phyloP scores from a whole-genome alignment of 92 coral and sea anemone species.

The Desmophyllum pertusum region DNA sequence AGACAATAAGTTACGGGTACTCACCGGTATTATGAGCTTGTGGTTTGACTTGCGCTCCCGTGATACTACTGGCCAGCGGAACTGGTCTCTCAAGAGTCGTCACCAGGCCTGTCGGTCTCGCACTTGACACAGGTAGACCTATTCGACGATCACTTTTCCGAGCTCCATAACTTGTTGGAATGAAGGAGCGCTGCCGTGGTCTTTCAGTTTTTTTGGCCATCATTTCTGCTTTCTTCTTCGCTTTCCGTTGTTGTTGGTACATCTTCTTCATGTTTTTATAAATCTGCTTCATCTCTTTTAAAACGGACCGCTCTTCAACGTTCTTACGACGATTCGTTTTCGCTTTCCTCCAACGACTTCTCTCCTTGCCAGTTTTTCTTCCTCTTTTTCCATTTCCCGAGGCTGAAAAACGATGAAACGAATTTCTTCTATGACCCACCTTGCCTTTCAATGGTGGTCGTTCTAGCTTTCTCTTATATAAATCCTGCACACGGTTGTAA shows the following conservation, averaged over 20 bases:
- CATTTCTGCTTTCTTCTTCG: slow-evolving; percentile 5
- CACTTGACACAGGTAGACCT: neutral
- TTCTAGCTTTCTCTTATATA: slow-evolving; percentile 30
- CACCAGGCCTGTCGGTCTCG: neutral
- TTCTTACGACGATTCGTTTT: slow-evolving; percentile 21
- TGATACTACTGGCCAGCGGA: slow-evolving; percentile 11
- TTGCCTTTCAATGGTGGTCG: slow-evolving; percentile 5
- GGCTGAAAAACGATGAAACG: neutral
- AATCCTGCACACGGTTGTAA: slow-evolving; percentile 55
- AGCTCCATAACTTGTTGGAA: slow-evolving; percentile 8
- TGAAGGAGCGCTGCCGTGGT: slow-evolving; percentile 18
- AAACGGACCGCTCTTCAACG: slow-evolving; percentile 52
- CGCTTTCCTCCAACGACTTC: slow-evolving; percentile 3
- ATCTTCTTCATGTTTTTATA: slow-evolving; percentile 75
- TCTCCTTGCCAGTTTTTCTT: slow-evolving; percentile 2
- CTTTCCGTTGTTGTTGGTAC: slow-evolving; percentile 36
- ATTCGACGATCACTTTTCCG: neutral
- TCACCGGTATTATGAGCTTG: slow-evolving; percentile 13
- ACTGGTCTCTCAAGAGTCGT: neutral
- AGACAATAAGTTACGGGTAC: slow-evolving; percentile 36
- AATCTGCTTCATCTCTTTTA: slow-evolving; percentile 70
- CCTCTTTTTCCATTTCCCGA: neutral
- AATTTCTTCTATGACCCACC: neutral
- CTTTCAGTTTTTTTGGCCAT: neutral
- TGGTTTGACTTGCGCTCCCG: slow-evolving; percentile 16